Evolutionary conservation across 2,113 vertebrate species (phyloP), one percentile per base, ranked within the genome.

Genomic region (Corythaixoides concolor): DNA sequence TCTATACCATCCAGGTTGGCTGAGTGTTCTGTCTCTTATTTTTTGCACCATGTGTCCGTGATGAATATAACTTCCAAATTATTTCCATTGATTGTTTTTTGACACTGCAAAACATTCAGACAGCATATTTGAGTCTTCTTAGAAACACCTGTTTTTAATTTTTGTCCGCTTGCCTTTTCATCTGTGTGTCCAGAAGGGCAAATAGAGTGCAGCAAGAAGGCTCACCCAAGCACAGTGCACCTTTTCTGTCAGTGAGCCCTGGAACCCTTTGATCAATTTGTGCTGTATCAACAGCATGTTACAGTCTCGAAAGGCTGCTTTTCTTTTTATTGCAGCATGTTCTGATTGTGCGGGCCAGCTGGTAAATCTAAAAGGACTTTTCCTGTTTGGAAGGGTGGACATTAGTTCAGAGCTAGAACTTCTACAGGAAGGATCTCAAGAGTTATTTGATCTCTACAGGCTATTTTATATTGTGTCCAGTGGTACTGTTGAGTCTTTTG

Each of bases 1-100:
- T 99, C 97, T 98, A 99, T 95, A 99, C 99, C 26, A 98, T 99
- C 88, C 99, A 99, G 98, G 99, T 99, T 82, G 90, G 96, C 67
- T 78, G 41, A 91, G 35, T 66, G 27, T 89, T 92, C 56, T 45
- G 95, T 89, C 67, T 79, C 52, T 90, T 82, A 23, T 45, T 78
- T n/a, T 83, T 35, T 63, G 39, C 11, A 52, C 43, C 23, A 2
- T 3, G 8, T 58, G 43, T 58, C 33, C 8, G 0, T 63, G 68
- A 47, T 60, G 6, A 70, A 56, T 86, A n/a, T 59, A 49, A 43
- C 20, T 58, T 81, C 11, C 9, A n/a, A 1, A 8, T 78, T 76
- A 9, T 52, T 73, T 93, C n/a, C 10, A 3, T 3, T 87, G 37
- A 13, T 45, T 79, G 12, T 0, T 74, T 62, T 93, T 69, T 92